phyloP scores from a whole-genome alignment of 1,140 invertebrate species.

The Scaptomyza pallida region DNA sequence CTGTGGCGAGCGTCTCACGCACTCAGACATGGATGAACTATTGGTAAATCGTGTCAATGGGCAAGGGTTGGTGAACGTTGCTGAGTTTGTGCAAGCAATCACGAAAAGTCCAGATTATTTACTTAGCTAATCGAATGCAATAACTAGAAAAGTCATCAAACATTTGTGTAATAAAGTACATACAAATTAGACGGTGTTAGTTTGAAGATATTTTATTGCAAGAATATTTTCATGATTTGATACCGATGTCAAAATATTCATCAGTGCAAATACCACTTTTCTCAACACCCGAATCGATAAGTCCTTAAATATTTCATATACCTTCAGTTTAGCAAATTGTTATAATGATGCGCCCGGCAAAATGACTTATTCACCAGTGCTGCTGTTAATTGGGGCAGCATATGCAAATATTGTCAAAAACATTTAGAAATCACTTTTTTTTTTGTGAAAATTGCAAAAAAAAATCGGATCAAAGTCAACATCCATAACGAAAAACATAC shows the following conservation, averaged over 20 bases:
- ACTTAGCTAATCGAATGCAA: slow-evolving; percentile 21
- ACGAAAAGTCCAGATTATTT: slow-evolving; percentile 17
- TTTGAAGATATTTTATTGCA: too few species aligned
- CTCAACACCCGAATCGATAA: too few species aligned
- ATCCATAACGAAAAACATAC: neutral
- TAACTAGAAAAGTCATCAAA: slow-evolving; percentile 44
- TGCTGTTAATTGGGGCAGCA: slow-evolving; percentile 23
- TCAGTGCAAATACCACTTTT: too few species aligned
- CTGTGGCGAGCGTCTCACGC: slow-evolving; percentile 93
- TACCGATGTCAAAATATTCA: too few species aligned
- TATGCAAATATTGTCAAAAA: slow-evolving; percentile 64
- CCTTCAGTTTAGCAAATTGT: too few species aligned
- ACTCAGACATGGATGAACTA: slow-evolving; percentile 97
- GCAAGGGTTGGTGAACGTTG: slow-evolving; percentile 94
- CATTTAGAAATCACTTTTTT: slow-evolving; percentile 24
- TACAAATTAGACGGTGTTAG: too few species aligned
- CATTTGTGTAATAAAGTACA: slow-evolving; percentile 7
- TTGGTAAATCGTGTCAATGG: slow-evolving; percentile 95
- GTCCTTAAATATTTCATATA: too few species aligned
- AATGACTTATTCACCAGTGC: too few species aligned
- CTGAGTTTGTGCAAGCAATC: slow-evolving; percentile 83
- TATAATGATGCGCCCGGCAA: neutral
- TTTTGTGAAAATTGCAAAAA: too few species aligned
- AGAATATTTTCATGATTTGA: too few species aligned
- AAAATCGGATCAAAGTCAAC: neutral